A percentile compares a stretch with the other conserved stretches of the same genome.
Evolutionary conservation across 2,113 vertebrate genomes (phyloP).

Genomic region (Anolis carolinensis): DNA sequence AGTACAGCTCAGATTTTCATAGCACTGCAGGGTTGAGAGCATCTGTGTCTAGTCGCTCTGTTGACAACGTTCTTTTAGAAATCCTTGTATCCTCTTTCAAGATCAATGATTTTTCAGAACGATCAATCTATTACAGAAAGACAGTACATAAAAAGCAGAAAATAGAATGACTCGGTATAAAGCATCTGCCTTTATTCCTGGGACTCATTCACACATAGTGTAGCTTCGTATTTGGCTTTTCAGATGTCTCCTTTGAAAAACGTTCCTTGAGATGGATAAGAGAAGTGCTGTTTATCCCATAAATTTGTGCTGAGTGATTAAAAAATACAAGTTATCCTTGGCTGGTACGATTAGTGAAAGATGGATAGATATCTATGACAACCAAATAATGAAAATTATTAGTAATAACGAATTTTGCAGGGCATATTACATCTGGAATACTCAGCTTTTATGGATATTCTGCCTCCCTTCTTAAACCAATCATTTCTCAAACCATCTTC

Average conservation of each 20-base stretch:
- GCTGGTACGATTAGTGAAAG: background rate
- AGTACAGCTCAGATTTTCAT: background rate
- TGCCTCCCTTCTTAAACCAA: background rate
- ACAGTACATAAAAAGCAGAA: background rate
- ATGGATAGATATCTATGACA: background rate
- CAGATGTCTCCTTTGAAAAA: background rate
- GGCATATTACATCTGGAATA: background rate
- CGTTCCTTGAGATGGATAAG: background rate
- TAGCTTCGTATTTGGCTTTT: no score
- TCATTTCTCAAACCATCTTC: background rate
- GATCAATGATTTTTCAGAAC: background rate
- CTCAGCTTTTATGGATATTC: background rate
- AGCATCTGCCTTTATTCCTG: background rate
- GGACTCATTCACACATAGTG: background rate
- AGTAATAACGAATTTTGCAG: background rate
- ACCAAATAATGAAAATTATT: background rate
- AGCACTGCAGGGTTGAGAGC: background rate
- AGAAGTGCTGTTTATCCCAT: background rate
- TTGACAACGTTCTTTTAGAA: slow-evolving; percentile 6
- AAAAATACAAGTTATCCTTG: background rate
- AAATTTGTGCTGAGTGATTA: background rate
- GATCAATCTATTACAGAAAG: background rate
- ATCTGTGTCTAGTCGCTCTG: background rate
- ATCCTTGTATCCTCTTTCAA: background rate
- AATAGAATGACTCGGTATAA: no score